Conservation (phyloP, 2,888 invertebrate species). For the Nomada hirtipes region DNA sequence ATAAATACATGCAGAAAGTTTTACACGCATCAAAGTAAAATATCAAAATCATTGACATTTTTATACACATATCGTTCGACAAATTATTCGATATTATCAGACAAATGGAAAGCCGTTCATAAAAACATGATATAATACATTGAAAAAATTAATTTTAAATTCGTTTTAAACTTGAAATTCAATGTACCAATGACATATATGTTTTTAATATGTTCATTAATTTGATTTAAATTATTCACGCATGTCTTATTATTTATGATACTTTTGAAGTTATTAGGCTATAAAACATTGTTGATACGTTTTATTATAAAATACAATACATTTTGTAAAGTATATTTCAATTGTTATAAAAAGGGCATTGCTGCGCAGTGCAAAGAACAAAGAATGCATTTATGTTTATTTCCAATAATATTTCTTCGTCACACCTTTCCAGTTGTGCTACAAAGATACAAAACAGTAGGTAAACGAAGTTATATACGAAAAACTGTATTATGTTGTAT, state of each 20-base stretch:
- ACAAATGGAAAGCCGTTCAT: constrained; percentile 22
- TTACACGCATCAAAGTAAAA: background rate
- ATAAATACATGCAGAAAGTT: constrained; percentile 2
- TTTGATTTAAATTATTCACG: constrained; percentile 18
- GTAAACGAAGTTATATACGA: constrained; percentile 16
- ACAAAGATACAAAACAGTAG: constrained; percentile 7
- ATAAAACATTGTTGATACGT: constrained; percentile 76
- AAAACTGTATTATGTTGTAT: constrained; percentile 17
- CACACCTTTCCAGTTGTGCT: constrained; percentile 34
- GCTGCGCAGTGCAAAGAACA: constrained; percentile 76
- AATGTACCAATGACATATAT: background rate
- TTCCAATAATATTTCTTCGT: constrained; percentile 41
- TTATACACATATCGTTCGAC: constrained; percentile 7
- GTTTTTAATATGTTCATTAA: constrained; percentile 5
- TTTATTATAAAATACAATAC: constrained; percentile 69
- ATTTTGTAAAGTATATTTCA: constrained; percentile 74
- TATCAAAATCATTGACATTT: constrained; percentile 18
- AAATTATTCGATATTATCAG: constrained; percentile 5
- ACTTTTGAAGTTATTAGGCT: constrained; percentile 63
- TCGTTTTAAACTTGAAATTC: constrained; percentile 10
- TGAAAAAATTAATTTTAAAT: constrained; percentile 14
- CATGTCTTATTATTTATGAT: constrained; percentile 42
- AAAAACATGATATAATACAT: background rate
- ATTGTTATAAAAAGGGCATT: constrained; percentile 79
- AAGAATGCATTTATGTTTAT: constrained; percentile 60